A percentile compares a stretch with the other conserved stretches of the same genome.
Evolutionary conservation across 2,113 vertebrate species (phyloP).

Genomic region (Neotoma lepida): DNA sequence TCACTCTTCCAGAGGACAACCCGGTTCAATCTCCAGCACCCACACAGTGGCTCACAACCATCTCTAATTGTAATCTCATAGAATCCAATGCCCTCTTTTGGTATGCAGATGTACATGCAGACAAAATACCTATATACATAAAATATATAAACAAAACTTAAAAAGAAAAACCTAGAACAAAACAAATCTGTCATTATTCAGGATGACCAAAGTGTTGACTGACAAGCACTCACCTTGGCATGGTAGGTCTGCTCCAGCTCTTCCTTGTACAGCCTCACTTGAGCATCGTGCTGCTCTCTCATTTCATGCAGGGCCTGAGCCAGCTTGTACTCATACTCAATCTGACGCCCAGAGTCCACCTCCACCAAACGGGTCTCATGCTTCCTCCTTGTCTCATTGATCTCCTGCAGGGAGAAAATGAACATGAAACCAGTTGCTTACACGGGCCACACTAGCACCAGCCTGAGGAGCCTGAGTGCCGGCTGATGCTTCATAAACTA

Average conservation of each 20-base stretch:
- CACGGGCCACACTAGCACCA: not conserved
- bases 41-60: not conserved
- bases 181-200: not conserved
- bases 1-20: not conserved
- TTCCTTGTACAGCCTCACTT: constrained; percentile 90
- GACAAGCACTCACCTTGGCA: constrained; percentile 85
- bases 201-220: accelerated
- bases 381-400: constrained; percentile 89
- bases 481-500: not conserved
- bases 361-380: constrained; percentile 89
- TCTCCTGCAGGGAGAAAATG: constrained; percentile 85
- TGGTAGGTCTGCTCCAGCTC: constrained; percentile 90
- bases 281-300: constrained; percentile 90
- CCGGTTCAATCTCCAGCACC: not conserved
- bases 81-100: not conserved
- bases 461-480: not conserved
- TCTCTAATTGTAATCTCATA: not conserved
- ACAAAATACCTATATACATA: not conserved
- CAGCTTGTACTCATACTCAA: constrained; percentile 92
- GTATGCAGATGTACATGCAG: not conserved
- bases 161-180: not conserved
- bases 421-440: not conserved
- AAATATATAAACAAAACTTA: not conserved
- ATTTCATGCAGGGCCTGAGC: constrained; percentile 90
- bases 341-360: constrained; percentile 88